Percentiles rank a stretch among this genome's conserved stretches.
phyloP scores from a whole-genome alignment of 2,888 invertebrate genomes.

The Vandiemenella viatica region DNA sequence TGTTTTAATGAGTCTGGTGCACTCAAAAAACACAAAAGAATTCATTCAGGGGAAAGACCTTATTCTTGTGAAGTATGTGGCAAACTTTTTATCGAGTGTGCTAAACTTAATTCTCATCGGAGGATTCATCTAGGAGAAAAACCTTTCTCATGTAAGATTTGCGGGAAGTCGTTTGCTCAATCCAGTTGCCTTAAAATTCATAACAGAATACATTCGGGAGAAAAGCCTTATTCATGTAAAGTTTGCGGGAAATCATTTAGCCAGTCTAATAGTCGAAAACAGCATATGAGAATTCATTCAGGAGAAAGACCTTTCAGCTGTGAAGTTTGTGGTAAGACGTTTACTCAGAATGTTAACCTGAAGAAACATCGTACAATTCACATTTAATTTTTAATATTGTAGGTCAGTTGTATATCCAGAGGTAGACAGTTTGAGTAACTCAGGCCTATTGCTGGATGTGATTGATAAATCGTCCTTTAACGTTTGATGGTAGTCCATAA shows the following conservation, averaged over 20 bases:
- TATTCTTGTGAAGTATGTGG: neutral
- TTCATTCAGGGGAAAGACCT: neutral
- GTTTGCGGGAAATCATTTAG: neutral
- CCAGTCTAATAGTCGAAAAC: neutral
- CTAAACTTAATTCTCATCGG: neutral
- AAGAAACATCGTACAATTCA: neutral
- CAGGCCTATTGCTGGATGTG: too few relatives aligned
- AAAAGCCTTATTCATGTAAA: neutral
- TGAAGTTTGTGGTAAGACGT: neutral
- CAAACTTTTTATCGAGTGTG: neutral
- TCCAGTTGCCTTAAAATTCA: neutral
- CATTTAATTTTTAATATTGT: too few relatives aligned
- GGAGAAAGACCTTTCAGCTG: neutral
- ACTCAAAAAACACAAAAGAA: neutral
- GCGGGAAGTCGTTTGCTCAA: neutral
- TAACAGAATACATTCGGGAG: neutral
- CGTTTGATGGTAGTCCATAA: too few relatives aligned
- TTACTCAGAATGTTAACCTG: neutral
- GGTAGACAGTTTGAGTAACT: too few relatives aligned
- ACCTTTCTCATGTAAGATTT: neutral
- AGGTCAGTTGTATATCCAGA: too few relatives aligned
- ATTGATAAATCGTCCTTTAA: too few relatives aligned
- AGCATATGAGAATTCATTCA: neutral
- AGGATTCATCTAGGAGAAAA: neutral
- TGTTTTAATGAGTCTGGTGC: too few relatives aligned